phyloP scores from a whole-genome alignment of 2,797 vertebrate genomes.

The Sciurus vulgaris region DNA sequence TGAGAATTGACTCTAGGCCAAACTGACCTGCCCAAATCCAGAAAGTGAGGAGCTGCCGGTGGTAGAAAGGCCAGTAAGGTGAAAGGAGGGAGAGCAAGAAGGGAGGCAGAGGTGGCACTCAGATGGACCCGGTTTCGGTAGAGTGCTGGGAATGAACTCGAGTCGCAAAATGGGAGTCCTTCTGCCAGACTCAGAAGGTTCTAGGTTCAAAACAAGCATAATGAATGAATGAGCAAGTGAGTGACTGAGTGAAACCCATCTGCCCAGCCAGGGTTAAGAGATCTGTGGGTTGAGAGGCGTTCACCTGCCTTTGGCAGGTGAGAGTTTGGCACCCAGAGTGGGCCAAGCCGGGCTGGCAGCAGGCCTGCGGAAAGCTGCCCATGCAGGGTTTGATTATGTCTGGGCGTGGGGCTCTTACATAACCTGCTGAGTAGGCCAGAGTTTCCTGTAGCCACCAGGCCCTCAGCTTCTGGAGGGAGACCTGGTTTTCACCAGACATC shows the following conservation, averaged over 20 bases:
- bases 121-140: neutral
- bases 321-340: neutral
- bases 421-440: slow-evolving; percentile 38
- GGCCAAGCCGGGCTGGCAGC: slow-evolving; percentile 24
- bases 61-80: neutral
- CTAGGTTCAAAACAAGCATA: neutral
- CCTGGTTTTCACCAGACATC: slow-evolving; percentile 7
- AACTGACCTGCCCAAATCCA: neutral
- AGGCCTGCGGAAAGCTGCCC: slow-evolving; percentile 14
- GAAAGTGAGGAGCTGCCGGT: neutral
- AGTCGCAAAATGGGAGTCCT: neutral
- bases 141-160: neutral
- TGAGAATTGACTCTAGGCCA: neutral
- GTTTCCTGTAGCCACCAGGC: slow-evolving; percentile 18
- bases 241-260: neutral
- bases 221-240: neutral
- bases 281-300: neutral
- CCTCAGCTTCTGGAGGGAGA: neutral
- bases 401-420: slow-evolving; percentile 63
- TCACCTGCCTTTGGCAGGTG: neutral
- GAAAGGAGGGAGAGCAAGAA: neutral
- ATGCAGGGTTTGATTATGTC: neutral
- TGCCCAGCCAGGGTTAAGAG: neutral
- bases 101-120: fast-evolving
- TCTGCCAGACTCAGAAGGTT: neutral